These are phyloP conservation scores for Ornithorhynchus anatinus DNA, from an alignment of 2,113 vertebrate species.

Conservation along the genomic window DNA sequence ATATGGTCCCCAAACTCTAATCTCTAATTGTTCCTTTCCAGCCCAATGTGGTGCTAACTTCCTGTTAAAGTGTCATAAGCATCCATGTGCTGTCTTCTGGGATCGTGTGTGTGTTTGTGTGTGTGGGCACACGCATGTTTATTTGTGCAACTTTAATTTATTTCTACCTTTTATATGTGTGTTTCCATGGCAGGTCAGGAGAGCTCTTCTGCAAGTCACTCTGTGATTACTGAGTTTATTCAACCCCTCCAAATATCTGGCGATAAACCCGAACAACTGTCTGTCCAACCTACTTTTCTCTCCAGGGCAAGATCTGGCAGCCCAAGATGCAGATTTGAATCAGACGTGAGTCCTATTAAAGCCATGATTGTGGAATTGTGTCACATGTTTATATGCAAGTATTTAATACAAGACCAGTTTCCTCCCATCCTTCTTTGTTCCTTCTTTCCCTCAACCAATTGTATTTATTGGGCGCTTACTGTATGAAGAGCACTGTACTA, in stretches of 20 bases:
- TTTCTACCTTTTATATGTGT: neutral
- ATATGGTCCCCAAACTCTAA: too few relatives aligned
- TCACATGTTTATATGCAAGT: too few relatives aligned
- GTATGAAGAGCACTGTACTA: too few relatives aligned
- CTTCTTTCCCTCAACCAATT: too few relatives aligned
- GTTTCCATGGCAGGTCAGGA: constrained; percentile 77
- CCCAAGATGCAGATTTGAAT: constrained; percentile 83
- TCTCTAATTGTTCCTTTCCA: too few relatives aligned
- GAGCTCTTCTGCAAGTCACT: constrained; percentile 71
- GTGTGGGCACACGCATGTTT: neutral
- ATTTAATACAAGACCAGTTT: too few relatives aligned
- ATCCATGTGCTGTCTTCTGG: too few relatives aligned
- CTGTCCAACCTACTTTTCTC: constrained; percentile 87
- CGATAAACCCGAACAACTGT: constrained; percentile 85
- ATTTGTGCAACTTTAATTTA: neutral
- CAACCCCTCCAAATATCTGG: constrained; percentile 81
- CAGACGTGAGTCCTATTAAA: constrained; percentile 77
- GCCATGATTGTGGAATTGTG: neutral
- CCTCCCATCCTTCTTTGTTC: too few relatives aligned
- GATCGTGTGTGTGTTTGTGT: too few relatives aligned
- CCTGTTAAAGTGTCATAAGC: too few relatives aligned
- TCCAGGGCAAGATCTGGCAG: constrained; percentile 74
- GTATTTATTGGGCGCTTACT: too few relatives aligned
- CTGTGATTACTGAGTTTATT: constrained; percentile 86
- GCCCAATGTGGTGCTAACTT: too few relatives aligned